Conservation (phyloP, 2,113 vertebrate species). For the Axis porcinus region DNA sequence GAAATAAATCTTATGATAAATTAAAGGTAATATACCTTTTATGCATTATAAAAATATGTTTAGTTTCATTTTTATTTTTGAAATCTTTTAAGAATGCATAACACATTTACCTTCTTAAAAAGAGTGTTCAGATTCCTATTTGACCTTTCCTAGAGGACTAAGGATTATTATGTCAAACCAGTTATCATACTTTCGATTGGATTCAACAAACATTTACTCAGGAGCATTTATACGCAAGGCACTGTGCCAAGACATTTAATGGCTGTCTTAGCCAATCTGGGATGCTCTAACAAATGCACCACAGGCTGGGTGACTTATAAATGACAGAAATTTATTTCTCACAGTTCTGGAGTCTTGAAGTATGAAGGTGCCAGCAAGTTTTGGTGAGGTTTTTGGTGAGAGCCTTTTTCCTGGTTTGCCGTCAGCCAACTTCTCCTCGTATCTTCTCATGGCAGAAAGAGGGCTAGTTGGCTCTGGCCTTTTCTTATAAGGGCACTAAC, state of each 20-base stretch:
- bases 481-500: neutral
- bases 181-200: neutral
- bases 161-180: neutral
- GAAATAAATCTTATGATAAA: neutral
- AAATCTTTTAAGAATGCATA: neutral
- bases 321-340: neutral
- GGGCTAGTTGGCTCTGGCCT: neutral
- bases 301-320: neutral
- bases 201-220: neutral
- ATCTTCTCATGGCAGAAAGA: neutral
- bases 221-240: neutral
- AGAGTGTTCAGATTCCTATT: neutral
- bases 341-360: neutral
- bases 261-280: neutral
- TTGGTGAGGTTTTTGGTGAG: neutral
- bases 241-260: neutral
- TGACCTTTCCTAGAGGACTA: neutral
- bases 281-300: neutral
- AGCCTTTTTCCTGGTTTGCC: neutral
- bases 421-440: neutral
- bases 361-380: neutral
- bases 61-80: constrained; percentile 14
- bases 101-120: neutral
- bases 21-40: constrained; percentile 15
- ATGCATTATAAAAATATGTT: neutral